Base-by-base conservation (phyloP, 2,888 invertebrate genomes). In the Folsomia manolachei region DNA sequence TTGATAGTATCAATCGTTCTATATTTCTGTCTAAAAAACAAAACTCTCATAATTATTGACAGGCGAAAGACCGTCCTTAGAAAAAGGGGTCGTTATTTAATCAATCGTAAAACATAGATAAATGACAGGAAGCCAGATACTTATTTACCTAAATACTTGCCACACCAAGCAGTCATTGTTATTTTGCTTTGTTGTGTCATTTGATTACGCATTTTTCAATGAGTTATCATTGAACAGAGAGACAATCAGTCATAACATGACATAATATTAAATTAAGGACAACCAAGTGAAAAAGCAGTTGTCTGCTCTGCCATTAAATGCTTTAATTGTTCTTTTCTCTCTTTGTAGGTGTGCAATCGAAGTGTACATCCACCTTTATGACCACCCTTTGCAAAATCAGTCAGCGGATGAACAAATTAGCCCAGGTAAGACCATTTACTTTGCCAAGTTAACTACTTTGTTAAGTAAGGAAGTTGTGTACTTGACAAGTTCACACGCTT, bases 361-460 rank as follows among this genome's bases (percentile, higher is more conserved):
- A 84, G 96, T 97, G 78, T 99, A 99, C 85, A 88, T 99, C 81
- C 88, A 90, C 76, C 86, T 96, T 74, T 90, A 94, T 83, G 92
- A 94, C 83, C 89, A 90, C 82, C 95, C 95, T 21, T 70, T 79
- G 27, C 75, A 79, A 63, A 79, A 75, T 63, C 76, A 79, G 69
- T 79, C 81, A 19, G 72, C 76, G 39, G 77, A 78, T 72, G 81
- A 78, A 71, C 83, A 87, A 69, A 65, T 71, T 69, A 71, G 69
- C 61, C 66, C 70, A 62, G 65, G 76, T 74, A 72, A 70, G 73
- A 68, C 68, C 71, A n/a, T n/a, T n/a, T n/a, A 39, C 39, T 39
- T 39, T 39, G 56, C 21, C n/a, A n/a, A n/a, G n/a, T n/a, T n/a
- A n/a, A n/a, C n/a, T n/a, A n/a, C n/a, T n/a, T n/a, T n/a, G n/a